Evolutionary conservation across 2,797 vertebrate species (phyloP).

Genomic region (Rhabdomys pumilio): DNA sequence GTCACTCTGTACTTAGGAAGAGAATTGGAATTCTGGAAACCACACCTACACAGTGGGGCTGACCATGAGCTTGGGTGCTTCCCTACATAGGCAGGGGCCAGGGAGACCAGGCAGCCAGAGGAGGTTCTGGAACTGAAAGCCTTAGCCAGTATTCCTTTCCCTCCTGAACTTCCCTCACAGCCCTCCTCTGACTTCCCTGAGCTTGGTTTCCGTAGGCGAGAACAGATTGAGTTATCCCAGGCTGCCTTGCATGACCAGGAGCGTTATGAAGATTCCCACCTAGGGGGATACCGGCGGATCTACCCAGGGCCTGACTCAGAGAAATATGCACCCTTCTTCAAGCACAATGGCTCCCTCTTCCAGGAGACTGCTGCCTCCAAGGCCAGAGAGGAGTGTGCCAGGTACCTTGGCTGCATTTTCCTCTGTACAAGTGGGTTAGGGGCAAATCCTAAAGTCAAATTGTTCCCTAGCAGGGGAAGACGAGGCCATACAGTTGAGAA

Average conservation of each 20-base stretch:
- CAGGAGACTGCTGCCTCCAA: conserved; percentile 90
- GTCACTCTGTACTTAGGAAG: not conserved
- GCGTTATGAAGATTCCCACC: conserved; percentile 87
- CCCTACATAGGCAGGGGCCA: not conserved
- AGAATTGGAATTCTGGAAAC: conserved; percentile 38
- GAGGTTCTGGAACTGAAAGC: not conserved
- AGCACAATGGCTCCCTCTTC: conserved; percentile 89
- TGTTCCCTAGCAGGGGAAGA: not conserved
- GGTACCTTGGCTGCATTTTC: conserved; percentile 78
- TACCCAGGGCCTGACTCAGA: conserved; percentile 85
- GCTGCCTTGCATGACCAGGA: conserved; percentile 87
- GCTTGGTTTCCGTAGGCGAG: conserved; percentile 79
- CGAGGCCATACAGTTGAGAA: not conserved
- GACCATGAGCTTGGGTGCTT: not conserved
- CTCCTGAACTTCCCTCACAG: not conserved
- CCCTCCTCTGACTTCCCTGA: not conserved
- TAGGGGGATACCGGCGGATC: conserved; percentile 88
- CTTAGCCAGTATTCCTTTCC: not conserved
- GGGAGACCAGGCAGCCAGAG: not conserved
- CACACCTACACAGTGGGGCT: not conserved
- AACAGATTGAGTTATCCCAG: conserved; percentile 84
- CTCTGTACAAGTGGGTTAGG: not conserved
- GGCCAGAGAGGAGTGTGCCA: conserved; percentile 90
- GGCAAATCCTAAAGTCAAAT: not conserved
- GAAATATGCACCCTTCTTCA: conserved; percentile 89